These are phyloP conservation scores for Lepus europaeus DNA, from an alignment of 2,113 vertebrate species.

Conservation along the genomic window DNA sequence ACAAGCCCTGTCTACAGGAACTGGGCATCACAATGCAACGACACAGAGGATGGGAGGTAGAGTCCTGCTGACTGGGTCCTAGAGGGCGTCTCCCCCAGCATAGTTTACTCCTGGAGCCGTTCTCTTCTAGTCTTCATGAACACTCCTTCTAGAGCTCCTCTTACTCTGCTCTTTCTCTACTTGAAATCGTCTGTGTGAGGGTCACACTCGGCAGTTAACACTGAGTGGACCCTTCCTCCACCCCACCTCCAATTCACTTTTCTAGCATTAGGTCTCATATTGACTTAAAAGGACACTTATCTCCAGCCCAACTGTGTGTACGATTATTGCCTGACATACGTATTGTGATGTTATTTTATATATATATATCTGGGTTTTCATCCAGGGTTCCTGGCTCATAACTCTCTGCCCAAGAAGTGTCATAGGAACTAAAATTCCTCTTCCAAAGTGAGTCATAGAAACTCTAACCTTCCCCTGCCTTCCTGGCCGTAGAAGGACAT, in stretches of 20 bases:
- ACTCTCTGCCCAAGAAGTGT: too few relatives aligned
- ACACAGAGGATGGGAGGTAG: not conserved
- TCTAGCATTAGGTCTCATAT: not conserved
- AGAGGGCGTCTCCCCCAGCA: not conserved
- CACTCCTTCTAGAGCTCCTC: not conserved
- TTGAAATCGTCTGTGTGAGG: not conserved
- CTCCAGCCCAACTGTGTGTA: not conserved
- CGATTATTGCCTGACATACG: not conserved
- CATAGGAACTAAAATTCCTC: too few relatives aligned
- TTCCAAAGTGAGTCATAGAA: too few relatives aligned
- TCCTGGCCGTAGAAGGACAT: too few relatives aligned
- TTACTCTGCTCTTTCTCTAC: not conserved
- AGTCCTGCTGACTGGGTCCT: not conserved
- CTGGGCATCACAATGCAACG: not conserved
- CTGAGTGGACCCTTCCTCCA: not conserved
- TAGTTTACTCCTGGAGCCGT: not conserved
- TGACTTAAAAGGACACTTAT: not conserved
- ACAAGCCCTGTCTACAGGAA: not conserved
- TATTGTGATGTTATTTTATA: too few relatives aligned
- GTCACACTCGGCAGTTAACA: not conserved
- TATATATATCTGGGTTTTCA: too few relatives aligned
- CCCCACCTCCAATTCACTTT: not conserved
- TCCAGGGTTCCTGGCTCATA: too few relatives aligned
- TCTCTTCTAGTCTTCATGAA: not conserved
- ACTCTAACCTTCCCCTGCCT: too few relatives aligned